Percentiles rank a stretch among this genome's conserved stretches.
Conservation (phyloP, 1,140 invertebrate species). For the Melipona quadrifasciata region DNA sequence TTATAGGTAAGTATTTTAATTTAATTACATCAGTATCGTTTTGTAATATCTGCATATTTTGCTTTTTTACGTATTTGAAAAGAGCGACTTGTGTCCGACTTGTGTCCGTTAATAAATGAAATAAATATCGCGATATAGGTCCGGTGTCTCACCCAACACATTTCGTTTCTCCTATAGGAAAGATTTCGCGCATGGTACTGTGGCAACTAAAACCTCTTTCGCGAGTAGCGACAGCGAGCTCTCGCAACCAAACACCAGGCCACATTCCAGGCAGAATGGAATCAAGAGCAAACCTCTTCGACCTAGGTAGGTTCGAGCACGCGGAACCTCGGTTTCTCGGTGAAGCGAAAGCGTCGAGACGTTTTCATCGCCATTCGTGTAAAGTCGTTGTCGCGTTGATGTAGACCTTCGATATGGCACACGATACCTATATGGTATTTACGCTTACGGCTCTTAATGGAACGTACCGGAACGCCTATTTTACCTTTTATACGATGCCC, state of each 20-base stretch:
- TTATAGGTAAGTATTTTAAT: slow-evolving; percentile 65
- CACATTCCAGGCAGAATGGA: slow-evolving; percentile 75
- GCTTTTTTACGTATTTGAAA: too few relatives aligned
- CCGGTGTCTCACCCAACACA: background rate
- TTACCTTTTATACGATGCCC: background rate
- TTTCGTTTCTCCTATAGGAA: slow-evolving; percentile 62
- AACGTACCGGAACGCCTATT: background rate
- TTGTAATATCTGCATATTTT: too few relatives aligned
- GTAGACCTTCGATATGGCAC: background rate
- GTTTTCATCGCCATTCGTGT: background rate
- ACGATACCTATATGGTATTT: background rate
- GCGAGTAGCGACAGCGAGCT: slow-evolving; percentile 81
- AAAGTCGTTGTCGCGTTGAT: background rate
- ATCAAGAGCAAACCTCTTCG: slow-evolving; percentile 71
- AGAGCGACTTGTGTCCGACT: too few relatives aligned
- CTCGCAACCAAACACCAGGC: slow-evolving; percentile 80
- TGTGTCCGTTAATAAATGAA: too few relatives aligned
- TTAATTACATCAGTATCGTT: too few relatives aligned
- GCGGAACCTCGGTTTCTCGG: background rate
- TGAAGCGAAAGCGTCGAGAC: background rate
- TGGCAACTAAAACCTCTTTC: slow-evolving; percentile 75
- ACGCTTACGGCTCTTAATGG: background rate
- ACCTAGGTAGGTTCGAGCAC: slow-evolving; percentile 67
- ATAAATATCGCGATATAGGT: too few relatives aligned
- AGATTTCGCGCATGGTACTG: slow-evolving; percentile 82